Base-by-base conservation (phyloP, 2,113 vertebrate species). In the Acrocephalus arundinaceus region DNA sequence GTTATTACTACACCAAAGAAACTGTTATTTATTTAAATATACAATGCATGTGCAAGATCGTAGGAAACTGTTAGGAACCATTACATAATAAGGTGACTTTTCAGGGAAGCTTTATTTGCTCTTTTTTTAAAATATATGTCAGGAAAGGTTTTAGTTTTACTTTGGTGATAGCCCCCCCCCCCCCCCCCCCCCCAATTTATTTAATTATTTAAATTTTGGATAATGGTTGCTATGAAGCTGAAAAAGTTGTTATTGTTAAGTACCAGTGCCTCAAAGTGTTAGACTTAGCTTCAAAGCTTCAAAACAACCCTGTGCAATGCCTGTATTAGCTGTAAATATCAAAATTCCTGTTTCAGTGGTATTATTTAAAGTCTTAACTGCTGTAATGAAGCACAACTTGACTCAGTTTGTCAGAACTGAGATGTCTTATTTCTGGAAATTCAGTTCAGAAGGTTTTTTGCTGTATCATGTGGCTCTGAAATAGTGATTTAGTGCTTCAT, bases 1-100 rank as follows among this genome's bases (percentile, higher is more conserved):
- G 94, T 93, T 96, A 41, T 48, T 85, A 19, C 58, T 83, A 22
- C 52, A 45, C 55, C 48, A 59, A 83, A 94, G 66, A 87, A 89
- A 55, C 7, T 0, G 1, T 45, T 85, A 65, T 20, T 89, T 83
- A 52, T 79, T 89, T 82, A 87, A 76, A 70, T 66, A 27, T 11
- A 5, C 78, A 79, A 83, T 37, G 63, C 17, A 13, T 62, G 54
- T 72, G 16, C 1, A 1, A 72, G 37, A 16, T 15, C 65, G 37
- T 76, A 54, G 39, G 39, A 31, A 80, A 37, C 43, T 67, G 27
- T 67, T 80, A 39, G 35, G 66, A 83, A 23, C 18, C 18, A 13
- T 54, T 59, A 18, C 61, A 65, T 65, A 57, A 31, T 31, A 71
- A 58, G 55, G 19, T 71, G 75, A 62, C 39, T 77, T 79, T 21